Evolutionary conservation across 2,113 vertebrate genomes (phyloP).

Genomic region (Hydropotes inermis): DNA sequence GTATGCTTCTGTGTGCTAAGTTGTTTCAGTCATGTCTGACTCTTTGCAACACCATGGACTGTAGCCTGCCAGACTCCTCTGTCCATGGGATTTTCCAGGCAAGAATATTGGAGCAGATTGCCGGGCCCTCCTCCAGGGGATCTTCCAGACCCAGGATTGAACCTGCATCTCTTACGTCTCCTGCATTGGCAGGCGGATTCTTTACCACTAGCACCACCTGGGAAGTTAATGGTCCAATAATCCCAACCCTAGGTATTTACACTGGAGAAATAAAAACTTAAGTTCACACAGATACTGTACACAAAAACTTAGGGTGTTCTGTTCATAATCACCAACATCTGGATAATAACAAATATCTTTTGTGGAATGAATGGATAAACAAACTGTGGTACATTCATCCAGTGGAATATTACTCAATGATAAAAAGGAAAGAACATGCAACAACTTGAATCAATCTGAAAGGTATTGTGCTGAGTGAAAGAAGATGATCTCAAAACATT

Average conservation of each 20-base stretch:
- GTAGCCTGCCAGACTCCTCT: not conserved
- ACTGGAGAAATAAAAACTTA: slow-evolving; percentile 12
- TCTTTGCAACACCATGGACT: not conserved
- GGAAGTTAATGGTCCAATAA: not conserved
- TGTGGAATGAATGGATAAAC: not conserved
- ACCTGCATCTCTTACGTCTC: not conserved
- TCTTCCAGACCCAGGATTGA: not conserved
- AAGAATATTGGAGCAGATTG: not conserved
- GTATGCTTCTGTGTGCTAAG: not conserved
- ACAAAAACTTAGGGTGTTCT: not conserved
- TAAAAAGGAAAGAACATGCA: not conserved
- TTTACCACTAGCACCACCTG: not conserved
- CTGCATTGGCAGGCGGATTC: not conserved
- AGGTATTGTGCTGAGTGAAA: not conserved
- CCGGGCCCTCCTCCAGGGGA: not conserved
- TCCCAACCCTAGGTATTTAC: not conserved
- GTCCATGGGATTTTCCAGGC: not conserved
- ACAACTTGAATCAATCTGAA: not conserved
- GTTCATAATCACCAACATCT: not conserved
- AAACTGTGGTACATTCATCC: not conserved
- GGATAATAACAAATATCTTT: slow-evolving; percentile 19
- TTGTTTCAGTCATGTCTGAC: not conserved
- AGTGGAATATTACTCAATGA: not conserved
- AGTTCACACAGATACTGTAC: not conserved
- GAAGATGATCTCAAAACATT: not conserved